Base-by-base conservation (phyloP, 2,797 vertebrate genomes). In the Sitta carolinensis region DNA sequence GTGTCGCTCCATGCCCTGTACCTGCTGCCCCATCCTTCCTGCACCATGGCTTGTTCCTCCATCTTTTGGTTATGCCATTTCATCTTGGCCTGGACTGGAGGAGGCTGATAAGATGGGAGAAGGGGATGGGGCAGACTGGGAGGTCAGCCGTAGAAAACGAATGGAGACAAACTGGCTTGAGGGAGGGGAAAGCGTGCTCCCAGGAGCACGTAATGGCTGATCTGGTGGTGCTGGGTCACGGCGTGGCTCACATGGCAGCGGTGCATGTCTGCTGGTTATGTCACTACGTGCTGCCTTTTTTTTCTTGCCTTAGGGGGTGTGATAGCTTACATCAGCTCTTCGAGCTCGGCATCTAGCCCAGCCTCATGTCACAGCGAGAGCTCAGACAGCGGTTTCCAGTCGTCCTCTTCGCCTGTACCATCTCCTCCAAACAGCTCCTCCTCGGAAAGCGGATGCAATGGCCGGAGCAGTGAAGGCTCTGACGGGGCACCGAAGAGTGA, bases 261-360 rank as follows among this genome's bases (percentile, higher is more conserved):
- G 91, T 93, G 84, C 92, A 95, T 87, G 91, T 91, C 74, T 92
- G 86, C 89, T 96, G 79, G 94, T 94, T 95, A 87, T 96, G 93
- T 97, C 93, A 97, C 81, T 93, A 74, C 47, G 5, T 94, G 79
- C 96, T 2, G 67, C 87, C 95, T 96, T 79, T 80, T 75, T 74
- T 84, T 72, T 97, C 75, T 93, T 96, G 95, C 97, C 97, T 87
- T 85, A 99, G 99, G 98, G 95, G 98, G 99, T 85, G 99, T 99
- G 94, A 99, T 99, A 68, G 98, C 99, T 95, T 99, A 99, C 87
- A 99, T 99, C 97, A 99, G 99, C 97, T 99, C 99, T 91, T 99
- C 99, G 20, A 98, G 98, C 97, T 98, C 98, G 20, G 98, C 98
- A 95, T 98, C 98, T 92, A 98, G 98, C 96, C 98, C 98, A 19